Base-by-base conservation (phyloP, 2,888 invertebrate genomes). In the Cosmorhoe ocellata region DNA sequence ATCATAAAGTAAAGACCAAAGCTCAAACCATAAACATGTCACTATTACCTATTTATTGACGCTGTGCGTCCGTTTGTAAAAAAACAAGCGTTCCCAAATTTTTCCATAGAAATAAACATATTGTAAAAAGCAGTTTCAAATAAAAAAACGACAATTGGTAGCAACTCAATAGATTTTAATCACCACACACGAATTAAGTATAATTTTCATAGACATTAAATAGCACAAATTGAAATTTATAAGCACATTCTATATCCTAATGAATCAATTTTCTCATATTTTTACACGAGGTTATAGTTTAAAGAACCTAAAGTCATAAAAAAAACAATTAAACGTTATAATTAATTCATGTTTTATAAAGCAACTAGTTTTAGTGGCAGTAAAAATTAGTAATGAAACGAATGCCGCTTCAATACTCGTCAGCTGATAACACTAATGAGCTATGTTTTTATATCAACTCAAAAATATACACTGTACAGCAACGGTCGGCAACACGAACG, bases 201-300 rank as follows among this genome's bases (percentile, higher is more conserved):
- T 51, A 41, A 41, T 48, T 37, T 30, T 14, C 36, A 28, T n/a
- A 0, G 27, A 45, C 41, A 10, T 47, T 39, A 42, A 54, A 44
- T 43, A 53, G 40, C 42, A 41, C 44, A 47, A 44, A 56, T 51
- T 59, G 47, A 46, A 43, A 59, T 53, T 56, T 43, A 56, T 43
- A 49, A 11, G 13, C 45, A 42, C 34, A 51, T 50, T 51, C 27
- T 31, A 31, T 38, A 26, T 54, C 38, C 38, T 54, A 56, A 56
- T 54, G 46, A 51, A 59, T 56, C 56, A 50, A 54, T 56, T 54
- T 56, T 51, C 54, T 32, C 49, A 59, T 59, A 59, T 53, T 51
- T 56, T 40, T 47, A 44, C 30, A 50, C 38, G 10, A 27, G 43
- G 46, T 33, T 54, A 55, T 51, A 36, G 34, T 37, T 58, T 53